A percentile compares a stretch with the other conserved stretches of the same genome.
Evolutionary conservation across 2,888 invertebrate species (phyloP).

Genomic region (Clivina fossor): DNA sequence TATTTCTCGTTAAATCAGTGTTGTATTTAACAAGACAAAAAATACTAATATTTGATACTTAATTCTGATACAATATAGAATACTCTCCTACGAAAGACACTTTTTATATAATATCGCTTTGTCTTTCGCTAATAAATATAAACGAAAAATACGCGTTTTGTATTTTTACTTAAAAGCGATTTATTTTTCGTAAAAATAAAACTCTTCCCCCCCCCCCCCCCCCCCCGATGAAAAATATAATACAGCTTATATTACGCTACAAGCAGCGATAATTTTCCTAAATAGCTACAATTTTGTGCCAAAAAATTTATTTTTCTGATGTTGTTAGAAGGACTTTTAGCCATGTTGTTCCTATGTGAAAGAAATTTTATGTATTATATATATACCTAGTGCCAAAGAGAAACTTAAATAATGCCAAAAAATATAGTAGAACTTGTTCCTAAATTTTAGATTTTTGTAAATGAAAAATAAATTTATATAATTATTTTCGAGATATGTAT

Average conservation of each 20-base stretch:
- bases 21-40: conserved; percentile 6
- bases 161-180: background rate
- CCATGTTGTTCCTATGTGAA: conserved; percentile 21
- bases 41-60: conserved; percentile 29
- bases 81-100: background rate
- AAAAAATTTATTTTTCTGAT: no score
- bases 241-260: no score
- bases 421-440: conserved; percentile 22
- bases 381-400: conserved; percentile 23
- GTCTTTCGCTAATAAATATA: background rate
- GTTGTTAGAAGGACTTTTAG: no score
- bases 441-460: no score
- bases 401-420: conserved; percentile 21
- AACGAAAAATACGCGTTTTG: background rate
- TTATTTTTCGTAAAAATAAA: background rate
- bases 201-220: no score
- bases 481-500: conserved; percentile 26
- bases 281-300: no score
- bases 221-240: no score
- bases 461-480: no score
- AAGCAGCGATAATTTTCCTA: no score
- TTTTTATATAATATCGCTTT: background rate
- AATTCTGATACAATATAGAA: background rate
- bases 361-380: conserved; percentile 2
- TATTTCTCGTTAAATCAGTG: conserved; percentile 24